Conservation (phyloP, 2,888 invertebrate genomes). For the Drosophila robusta region DNA sequence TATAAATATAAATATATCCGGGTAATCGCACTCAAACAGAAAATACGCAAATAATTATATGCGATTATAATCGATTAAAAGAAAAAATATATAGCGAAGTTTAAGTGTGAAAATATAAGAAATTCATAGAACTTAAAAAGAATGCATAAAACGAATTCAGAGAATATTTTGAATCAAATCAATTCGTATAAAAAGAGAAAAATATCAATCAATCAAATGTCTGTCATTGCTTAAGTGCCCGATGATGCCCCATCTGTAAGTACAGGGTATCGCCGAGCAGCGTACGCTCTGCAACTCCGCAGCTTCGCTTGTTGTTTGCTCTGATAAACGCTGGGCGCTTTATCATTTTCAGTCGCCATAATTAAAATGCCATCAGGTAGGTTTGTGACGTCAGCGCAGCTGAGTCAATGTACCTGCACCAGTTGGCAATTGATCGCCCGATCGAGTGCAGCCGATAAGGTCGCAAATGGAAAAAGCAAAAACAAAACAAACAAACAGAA, state of each 20-base stretch:
- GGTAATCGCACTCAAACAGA: too few species aligned
- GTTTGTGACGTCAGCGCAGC: conserved; percentile 53
- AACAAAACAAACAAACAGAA: conserved; percentile 2
- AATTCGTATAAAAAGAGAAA: too few species aligned
- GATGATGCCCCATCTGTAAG: neutral
- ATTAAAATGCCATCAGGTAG: conserved; percentile 83
- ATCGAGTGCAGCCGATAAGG: conserved; percentile 48
- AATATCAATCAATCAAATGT: too few species aligned
- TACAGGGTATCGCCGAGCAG: neutral
- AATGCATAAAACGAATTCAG: too few species aligned
- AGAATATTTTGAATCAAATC: too few species aligned
- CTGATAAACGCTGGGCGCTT: conserved; percentile 54
- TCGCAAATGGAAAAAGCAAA: conserved; percentile 25
- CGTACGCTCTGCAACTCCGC: neutral
- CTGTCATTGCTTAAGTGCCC: too few species aligned
- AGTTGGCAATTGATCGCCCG: conserved; percentile 39
- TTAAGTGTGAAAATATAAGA: too few species aligned
- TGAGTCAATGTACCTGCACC: conserved; percentile 50
- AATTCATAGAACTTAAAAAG: too few species aligned
- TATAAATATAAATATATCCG: too few species aligned
- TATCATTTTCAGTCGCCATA: conserved; percentile 55
- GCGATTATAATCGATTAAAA: too few species aligned
- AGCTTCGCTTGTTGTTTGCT: conserved; percentile 39
- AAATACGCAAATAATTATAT: too few species aligned
- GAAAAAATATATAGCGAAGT: too few species aligned